phyloP scores from a whole-genome alignment of 2,888 invertebrate genomes.

The Itoplectis maculator region DNA sequence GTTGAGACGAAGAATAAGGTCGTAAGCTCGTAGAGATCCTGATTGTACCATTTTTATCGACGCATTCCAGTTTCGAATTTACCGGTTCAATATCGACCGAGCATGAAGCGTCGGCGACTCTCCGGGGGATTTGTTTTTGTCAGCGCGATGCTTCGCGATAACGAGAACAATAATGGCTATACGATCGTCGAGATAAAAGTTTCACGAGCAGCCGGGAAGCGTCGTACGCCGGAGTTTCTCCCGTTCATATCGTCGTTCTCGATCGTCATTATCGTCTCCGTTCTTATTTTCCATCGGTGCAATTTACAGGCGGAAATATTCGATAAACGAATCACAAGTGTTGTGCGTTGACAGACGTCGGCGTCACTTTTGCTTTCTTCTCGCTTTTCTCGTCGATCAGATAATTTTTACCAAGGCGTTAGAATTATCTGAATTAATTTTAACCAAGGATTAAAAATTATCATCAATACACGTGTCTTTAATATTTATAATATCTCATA shows the following conservation, averaged over 20 bases:
- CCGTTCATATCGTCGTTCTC: background rate
- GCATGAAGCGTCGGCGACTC: background rate
- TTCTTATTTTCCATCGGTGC: conserved; percentile 16
- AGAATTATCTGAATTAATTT: too few relatives aligned
- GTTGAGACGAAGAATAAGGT: background rate
- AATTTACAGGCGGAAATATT: conserved; percentile 25
- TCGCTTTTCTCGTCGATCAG: too few relatives aligned
- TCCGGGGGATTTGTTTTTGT: conserved; percentile 9
- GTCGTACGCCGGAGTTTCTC: background rate
- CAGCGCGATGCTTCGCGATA: background rate
- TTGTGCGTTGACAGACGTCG: background rate
- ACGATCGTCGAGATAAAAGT: conserved; percentile 8
- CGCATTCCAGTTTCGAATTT: background rate
- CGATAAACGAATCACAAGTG: conserved; percentile 3
- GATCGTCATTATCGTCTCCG: background rate
- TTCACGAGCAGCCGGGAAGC: background rate
- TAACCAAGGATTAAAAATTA: too few relatives aligned
- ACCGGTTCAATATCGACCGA: background rate
- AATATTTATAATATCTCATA: too few relatives aligned
- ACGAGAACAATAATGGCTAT: conserved; percentile 3
- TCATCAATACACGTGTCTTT: too few relatives aligned
- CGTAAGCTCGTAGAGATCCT: background rate
- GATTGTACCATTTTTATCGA: background rate
- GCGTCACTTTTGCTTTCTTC: too few relatives aligned
- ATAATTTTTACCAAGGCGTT: too few relatives aligned